Conservation (phyloP, 2,888 invertebrate genomes). For the Rhyacophila evoluta region DNA sequence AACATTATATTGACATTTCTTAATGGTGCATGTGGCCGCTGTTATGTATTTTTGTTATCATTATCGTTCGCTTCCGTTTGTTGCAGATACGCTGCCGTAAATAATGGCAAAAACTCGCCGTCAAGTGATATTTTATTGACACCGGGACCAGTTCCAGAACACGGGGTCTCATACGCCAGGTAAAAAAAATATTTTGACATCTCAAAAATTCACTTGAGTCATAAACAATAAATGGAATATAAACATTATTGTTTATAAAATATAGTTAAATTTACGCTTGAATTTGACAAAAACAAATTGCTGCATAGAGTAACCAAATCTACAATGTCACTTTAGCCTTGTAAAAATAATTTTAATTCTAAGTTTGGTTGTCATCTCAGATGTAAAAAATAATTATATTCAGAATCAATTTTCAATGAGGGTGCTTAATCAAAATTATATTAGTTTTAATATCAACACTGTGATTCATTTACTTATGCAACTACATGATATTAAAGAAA, state of each 20-base stretch:
- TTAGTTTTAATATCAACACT: too few relatives aligned
- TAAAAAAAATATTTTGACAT: conserved; percentile 1
- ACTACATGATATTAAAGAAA: too few relatives aligned
- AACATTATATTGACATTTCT: conserved; percentile 49
- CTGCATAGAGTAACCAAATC: too few relatives aligned
- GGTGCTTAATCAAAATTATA: too few relatives aligned
- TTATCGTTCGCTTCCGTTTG: conserved; percentile 30
- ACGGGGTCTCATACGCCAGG: background rate
- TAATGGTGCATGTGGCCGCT: conserved; percentile 43
- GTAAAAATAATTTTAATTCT: too few relatives aligned
- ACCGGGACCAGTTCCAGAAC: conserved; percentile 32
- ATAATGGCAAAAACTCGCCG: conserved; percentile 45
- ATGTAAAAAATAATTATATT: too few relatives aligned
- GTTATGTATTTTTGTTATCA: conserved; percentile 36
- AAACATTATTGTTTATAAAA: background rate
- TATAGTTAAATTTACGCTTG: too few relatives aligned
- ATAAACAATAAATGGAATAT: background rate
- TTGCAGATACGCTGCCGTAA: conserved; percentile 46
- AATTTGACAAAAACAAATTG: too few relatives aligned
- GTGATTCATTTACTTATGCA: too few relatives aligned
- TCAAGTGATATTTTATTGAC: conserved; percentile 38
- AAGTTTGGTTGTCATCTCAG: too few relatives aligned
- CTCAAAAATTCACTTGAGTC: background rate
- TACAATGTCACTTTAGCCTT: too few relatives aligned
- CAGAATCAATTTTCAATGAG: too few relatives aligned